Evolutionary conservation across 2,888 invertebrate species (phyloP).

Genomic region (Graphium colonna): DNA sequence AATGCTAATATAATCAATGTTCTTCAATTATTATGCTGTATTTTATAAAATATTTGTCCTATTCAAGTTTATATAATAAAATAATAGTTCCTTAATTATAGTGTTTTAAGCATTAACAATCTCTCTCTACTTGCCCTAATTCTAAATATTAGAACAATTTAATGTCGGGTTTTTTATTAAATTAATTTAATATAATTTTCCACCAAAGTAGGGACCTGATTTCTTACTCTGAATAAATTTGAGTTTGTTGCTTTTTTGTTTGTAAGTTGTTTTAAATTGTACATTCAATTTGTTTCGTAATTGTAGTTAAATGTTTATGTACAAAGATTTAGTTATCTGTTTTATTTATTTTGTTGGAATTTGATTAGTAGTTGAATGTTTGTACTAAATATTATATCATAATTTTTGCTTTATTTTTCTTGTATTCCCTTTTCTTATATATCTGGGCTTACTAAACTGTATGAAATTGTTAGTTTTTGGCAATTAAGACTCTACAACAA

Average conservation of each 20-base stretch:
- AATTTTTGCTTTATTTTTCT: not conserved
- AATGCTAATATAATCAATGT: not conserved
- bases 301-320: constrained; percentile 27
- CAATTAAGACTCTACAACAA: constrained; percentile 3
- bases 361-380: constrained; percentile 22
- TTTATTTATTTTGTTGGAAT: constrained; percentile 49
- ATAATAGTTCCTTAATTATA: constrained; percentile 17
- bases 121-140: not conserved
- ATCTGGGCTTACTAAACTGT: too few species aligned
- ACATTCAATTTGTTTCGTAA: constrained; percentile 18
- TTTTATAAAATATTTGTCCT: constrained; percentile 18
- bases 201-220: constrained; percentile 19
- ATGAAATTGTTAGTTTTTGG: too few species aligned
- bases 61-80: constrained; percentile 9
- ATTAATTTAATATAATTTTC: constrained; percentile 5
- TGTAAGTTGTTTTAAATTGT: constrained; percentile 12
- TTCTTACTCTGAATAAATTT: constrained; percentile 6
- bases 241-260: constrained; percentile 9
- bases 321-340: constrained; percentile 39
- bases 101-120: not conserved
- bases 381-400: constrained; percentile 5
- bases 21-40: constrained; percentile 6
- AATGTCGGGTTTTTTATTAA: not conserved
- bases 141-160: not conserved
- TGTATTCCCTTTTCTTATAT: constrained; percentile 3